These are phyloP conservation scores for Hemiprocne comata DNA, from an alignment of 2,113 vertebrate genomes.

Conservation along the genomic window DNA sequence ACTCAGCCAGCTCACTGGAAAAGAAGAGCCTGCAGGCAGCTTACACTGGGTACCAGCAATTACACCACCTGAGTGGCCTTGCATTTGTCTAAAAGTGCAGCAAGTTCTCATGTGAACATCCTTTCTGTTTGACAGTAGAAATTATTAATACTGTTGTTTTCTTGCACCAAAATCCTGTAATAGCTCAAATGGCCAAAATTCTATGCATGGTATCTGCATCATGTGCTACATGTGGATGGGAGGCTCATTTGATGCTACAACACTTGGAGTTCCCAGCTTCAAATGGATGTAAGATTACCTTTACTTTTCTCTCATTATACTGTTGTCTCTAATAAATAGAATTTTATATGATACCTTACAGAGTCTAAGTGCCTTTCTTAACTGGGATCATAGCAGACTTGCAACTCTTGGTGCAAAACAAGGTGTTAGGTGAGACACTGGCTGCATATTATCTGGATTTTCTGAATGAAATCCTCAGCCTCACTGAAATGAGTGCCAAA, in stretches of 20 bases:
- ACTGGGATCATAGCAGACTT: neutral
- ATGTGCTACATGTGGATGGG: fast-evolving
- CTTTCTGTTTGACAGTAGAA: neutral
- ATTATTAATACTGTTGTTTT: neutral
- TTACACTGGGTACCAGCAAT: fast-evolving
- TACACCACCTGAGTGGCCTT: fast-evolving
- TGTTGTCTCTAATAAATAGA: neutral
- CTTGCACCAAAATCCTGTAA: neutral
- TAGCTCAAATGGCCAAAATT: neutral
- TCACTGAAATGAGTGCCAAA: neutral
- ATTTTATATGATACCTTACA: neutral
- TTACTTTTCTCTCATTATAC: neutral
- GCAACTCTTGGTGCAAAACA: neutral
- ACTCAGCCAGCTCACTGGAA: neutral
- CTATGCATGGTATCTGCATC: neutral
- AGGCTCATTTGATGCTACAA: neutral
- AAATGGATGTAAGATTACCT: neutral
- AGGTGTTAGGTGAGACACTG: neutral
- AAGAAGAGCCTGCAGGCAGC: neutral
- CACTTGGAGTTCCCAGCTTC: neutral
- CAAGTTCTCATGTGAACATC: neutral
- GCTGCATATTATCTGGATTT: neutral
- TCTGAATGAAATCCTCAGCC: neutral
- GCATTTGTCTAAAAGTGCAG: neutral
- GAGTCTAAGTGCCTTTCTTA: neutral